Evolutionary conservation across 2,888 invertebrate species (phyloP), one percentile per base, ranked within the genome.

Genomic region (Athripsodes cinereus): DNA sequence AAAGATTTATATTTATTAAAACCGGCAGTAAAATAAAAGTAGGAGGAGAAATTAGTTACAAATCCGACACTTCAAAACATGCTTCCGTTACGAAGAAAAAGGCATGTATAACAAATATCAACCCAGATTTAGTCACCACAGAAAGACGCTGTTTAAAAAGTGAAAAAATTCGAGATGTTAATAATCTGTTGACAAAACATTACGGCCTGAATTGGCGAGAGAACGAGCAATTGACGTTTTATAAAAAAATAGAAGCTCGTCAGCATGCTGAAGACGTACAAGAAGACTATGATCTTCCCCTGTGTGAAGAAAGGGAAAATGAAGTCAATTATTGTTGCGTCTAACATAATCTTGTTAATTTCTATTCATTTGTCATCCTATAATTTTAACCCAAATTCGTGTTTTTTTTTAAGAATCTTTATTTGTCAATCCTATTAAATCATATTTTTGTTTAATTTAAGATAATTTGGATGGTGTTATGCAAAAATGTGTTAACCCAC

Each of bases 141-240:
- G 34, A 22, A 18, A 50, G 20, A 18, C 50, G 40, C n/a, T 22
- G 16, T 34, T 51, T 44, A 31, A 57, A 57, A 51, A 52, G 13
- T 13, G 19, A 57, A n/a, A 57, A 57, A 52, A 47, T 52, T 19
- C 34, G 22, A 40, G 57, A 57, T 52, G 52, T 57, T 10, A n/a
- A n/a, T n/a, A n/a, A n/a, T n/a, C n/a, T n/a, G n/a, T n/a, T n/a
- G n/a, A n/a, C n/a, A n/a, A n/a, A 52, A 40, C 56, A 56, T 35
- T 56, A 44, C 22, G 56, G 56, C 16, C 35, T 51, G 35, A 35
- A 56, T n/a, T 56, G 56, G 56, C 48, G 48, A 48, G 48, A 48
- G 21, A 48, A 48, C 21, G 48, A 48, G 21, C 48, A 18, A 48
- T 48, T 48, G 21, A 48, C 19, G 48, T 48, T 48, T 48, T 48